Evolutionary conservation across 2,888 invertebrate species (phyloP).

Genomic region (Sarcophaga variegata): DNA sequence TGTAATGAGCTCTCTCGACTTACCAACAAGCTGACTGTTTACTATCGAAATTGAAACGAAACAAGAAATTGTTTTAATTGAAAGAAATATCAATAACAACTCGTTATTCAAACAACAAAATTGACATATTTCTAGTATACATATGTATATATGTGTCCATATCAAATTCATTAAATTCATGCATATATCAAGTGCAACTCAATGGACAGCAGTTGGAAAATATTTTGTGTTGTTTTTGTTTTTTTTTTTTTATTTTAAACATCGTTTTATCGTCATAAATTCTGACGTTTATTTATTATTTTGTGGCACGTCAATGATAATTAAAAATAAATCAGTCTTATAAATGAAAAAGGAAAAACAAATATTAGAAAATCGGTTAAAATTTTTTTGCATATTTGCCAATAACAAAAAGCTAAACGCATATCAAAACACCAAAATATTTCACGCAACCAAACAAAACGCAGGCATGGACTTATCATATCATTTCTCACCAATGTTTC

Average conservation of each 20-base stretch:
- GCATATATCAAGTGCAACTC: no score
- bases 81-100: no score
- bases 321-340: conserved; percentile 78
- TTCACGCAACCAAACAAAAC: not conserved
- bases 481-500: not conserved
- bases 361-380: no score
- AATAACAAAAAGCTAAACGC: conserved; percentile 58
- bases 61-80: no score
- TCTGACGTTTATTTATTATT: conserved; percentile 78
- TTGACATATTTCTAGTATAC: no score
- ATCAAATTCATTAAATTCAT: no score
- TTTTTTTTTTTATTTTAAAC: conserved; percentile 61
- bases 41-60: no score
- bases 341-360: conserved; percentile 15
- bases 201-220: no score
- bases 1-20: no score
- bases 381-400: conserved; percentile 17
- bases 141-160: no score
- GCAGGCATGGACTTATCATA: not conserved
- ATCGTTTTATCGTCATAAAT: conserved; percentile 73
- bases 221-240: not conserved
- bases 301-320: conserved; percentile 79
- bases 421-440: conserved; percentile 22
- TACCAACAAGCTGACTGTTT: no score
- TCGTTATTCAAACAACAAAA: no score